A percentile compares a stretch with the other conserved stretches of the same genome.
Conservation (phyloP, 2,888 invertebrate genomes). For the Parnassius apollo region DNA sequence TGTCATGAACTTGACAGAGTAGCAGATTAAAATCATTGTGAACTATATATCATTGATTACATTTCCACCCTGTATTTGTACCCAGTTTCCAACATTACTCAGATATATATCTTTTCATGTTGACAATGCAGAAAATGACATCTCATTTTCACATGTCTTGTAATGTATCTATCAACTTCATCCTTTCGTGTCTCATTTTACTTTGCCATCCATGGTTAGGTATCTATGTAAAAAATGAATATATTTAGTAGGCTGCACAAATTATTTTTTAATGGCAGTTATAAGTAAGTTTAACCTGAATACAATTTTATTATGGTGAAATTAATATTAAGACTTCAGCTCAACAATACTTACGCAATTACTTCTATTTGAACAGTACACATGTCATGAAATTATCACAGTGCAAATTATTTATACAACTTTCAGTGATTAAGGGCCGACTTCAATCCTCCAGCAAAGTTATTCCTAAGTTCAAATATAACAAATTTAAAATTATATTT, state of each 20-base stretch:
- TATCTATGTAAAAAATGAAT: conserved; percentile 41
- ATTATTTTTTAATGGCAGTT: conserved; percentile 11
- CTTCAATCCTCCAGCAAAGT: no score
- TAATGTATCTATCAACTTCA: conserved; percentile 32
- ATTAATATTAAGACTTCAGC: conserved; percentile 10
- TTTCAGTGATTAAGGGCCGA: no score
- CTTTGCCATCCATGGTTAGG: conserved; percentile 67
- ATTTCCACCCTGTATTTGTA: conserved; percentile 72
- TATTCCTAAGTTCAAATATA: no score
- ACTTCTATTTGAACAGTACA: conserved; percentile 41
- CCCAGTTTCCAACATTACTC: conserved; percentile 58
- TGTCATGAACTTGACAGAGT: conserved; percentile 60
- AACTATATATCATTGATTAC: conserved; percentile 77
- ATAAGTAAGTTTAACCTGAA: not conserved
- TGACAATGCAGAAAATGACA: conserved; percentile 39
- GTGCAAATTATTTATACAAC: conserved; percentile 6
- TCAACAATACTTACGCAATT: conserved; percentile 29
- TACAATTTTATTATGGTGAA: not conserved
- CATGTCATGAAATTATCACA: conserved; percentile 46
- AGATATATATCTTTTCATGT: conserved; percentile 59
- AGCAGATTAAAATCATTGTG: conserved; percentile 45
- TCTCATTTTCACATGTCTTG: conserved; percentile 29
- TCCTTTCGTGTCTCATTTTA: conserved; percentile 54
- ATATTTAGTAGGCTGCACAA: conserved; percentile 29
- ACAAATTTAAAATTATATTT: no score